Conservation (phyloP, 1,140 invertebrate genomes). For the Rhopalosiphum maidis region DNA sequence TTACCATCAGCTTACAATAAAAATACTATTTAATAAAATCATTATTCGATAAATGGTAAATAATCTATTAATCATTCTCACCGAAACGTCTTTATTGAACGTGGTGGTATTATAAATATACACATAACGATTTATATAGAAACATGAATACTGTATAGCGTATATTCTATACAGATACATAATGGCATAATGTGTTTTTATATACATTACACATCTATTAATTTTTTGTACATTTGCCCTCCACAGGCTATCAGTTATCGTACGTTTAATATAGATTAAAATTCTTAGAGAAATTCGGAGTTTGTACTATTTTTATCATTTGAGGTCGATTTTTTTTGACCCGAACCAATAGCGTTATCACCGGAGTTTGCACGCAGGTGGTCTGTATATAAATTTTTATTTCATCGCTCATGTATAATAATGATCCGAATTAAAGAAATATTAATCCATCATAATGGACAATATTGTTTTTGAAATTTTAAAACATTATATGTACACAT, state of each 20-base stretch:
- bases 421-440: slow-evolving; percentile 39
- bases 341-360: slow-evolving; percentile 17
- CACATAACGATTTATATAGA: neutral
- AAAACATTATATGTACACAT: slow-evolving; percentile 36
- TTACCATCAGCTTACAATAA: neutral
- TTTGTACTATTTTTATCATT: slow-evolving; percentile 55
- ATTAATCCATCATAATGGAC: slow-evolving; percentile 30
- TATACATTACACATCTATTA: neutral
- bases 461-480: slow-evolving; percentile 48
- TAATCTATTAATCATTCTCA: neutral
- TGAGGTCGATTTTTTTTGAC: slow-evolving; percentile 24
- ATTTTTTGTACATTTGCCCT: slow-evolving; percentile 28
- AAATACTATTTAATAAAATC: neutral
- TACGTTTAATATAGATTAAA: slow-evolving; percentile 16
- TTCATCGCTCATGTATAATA: slow-evolving; percentile 41
- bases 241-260: neutral
- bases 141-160: neutral
- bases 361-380: slow-evolving; percentile 17
- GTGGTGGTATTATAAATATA: neutral
- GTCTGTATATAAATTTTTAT: slow-evolving; percentile 17
- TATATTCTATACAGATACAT: no score
- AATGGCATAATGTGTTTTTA: neutral
- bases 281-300: slow-evolving; percentile 7
- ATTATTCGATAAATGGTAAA: neutral
- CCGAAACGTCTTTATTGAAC: neutral